Percentiles rank a stretch among this genome's conserved stretches.
phyloP scores from a whole-genome alignment of 1,140 invertebrate species.

The fruit fly (Drosophila melanogaster) region DNA sequence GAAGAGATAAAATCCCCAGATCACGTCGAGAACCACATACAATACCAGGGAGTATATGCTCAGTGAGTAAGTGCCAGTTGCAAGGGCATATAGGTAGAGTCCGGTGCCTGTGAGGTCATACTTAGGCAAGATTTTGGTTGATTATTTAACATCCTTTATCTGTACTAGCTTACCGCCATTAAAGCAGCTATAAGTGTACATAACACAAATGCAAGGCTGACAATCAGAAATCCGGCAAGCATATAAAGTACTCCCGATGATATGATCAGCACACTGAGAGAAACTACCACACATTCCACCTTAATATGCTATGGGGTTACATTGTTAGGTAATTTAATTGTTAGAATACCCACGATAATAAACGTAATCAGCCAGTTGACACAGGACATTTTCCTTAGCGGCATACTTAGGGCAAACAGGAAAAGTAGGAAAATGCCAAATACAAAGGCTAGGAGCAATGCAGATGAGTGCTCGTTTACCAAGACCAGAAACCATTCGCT shows the following conservation, averaged over 20 bases:
- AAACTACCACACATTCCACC: conserved; percentile 38
- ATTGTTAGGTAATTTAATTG: background rate
- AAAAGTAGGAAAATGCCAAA: conserved; percentile 23
- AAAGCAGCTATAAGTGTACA: background rate
- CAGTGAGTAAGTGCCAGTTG: conserved; percentile 25
- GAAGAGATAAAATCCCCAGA: conserved; percentile 39
- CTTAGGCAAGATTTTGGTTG: conserved; percentile 7
- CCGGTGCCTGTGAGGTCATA: conserved; percentile 42
- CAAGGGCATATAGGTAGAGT: conserved; percentile 16
- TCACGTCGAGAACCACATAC: conserved; percentile 7
- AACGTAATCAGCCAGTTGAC: conserved; percentile 20
- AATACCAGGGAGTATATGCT: conserved; percentile 37
- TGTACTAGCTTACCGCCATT: conserved; percentile 32
- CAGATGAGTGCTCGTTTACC: background rate
- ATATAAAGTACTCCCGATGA: background rate
- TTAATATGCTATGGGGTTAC: background rate
- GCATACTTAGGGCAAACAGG: conserved; percentile 17
- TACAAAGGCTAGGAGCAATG: conserved; percentile 20
- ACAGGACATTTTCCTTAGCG: conserved; percentile 6
- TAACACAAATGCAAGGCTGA: conserved; percentile 21
- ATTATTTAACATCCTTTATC: background rate
- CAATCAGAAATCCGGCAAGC: conserved; percentile 15
- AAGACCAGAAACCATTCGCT: background rate
- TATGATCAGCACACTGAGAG: conserved; percentile 8
- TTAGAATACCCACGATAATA: conserved; percentile 30